Base-by-base conservation (phyloP, 2,113 vertebrate species). In the Gila orcuttii region DNA sequence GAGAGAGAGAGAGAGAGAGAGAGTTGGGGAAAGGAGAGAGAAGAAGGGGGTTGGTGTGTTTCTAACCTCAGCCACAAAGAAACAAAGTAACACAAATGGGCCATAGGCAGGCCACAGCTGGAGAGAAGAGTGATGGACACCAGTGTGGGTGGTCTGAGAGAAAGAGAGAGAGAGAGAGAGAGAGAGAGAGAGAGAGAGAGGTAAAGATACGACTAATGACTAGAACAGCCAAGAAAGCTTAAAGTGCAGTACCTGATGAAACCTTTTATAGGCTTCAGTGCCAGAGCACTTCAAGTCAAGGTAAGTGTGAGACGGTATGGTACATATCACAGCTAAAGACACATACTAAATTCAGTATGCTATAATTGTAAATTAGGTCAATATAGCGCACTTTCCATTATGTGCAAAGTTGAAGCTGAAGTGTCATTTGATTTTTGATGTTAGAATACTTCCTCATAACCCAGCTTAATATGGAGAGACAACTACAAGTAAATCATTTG, bases 1-100 rank as follows among this genome's bases (percentile, higher is more conserved):
- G 1, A 28, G 79, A 50, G 57, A 12, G 89, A 91, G 88, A 85
- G 39, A 21, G 15, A 62, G 66, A 57, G 68, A n/a, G 55, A n/a
- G 75, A 47, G 7, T 74, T 17, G 55, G 82, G 64, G 60, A 52
- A 36, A 11, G 60, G 69, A 68, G 39, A 66, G 81, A 69, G 52
- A n/a, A 19, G n/a, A 78, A 28, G 85, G 83, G 89, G 69, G 85
- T 86, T 69, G 64, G 86, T 39, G 83, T 89, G 19, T 42, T 89
- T 87, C 90, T 91, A 90, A 86, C 91, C 91, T 90, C 90, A 91
- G 90, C 92, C 91, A 91, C 78, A 89, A 83, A 86, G 93, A 94
- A 94, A 95, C 94, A 95, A 95, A 95, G 94, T 95, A 95, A 92
- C 93, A 93, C 92, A 95, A 94, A 93, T 89, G 92, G 57, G 86